phyloP scores from a whole-genome alignment of 2,888 invertebrate species.

The Tupiocoris notatus region DNA sequence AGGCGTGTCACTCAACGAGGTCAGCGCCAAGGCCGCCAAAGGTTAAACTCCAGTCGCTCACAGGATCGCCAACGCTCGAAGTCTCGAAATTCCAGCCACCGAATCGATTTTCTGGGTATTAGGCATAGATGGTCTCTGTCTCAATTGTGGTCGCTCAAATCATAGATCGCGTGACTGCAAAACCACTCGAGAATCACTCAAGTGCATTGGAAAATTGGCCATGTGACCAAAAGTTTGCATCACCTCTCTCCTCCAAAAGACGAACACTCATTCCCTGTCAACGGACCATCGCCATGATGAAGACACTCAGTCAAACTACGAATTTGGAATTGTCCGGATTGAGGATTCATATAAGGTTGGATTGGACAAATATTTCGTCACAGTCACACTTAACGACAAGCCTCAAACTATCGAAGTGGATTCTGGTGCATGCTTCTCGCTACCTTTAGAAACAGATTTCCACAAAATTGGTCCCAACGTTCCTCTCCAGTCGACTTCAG shows the following conservation, averaged over 20 bases:
- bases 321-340: constrained; percentile 7
- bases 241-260: constrained; percentile 13
- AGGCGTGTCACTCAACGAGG: background rate
- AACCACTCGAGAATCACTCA: constrained; percentile 8
- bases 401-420: constrained; percentile 37
- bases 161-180: constrained; percentile 19
- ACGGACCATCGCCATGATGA: background rate
- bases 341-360: constrained; percentile 35
- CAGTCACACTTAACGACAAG: constrained; percentile 32
- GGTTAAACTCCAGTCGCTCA: background rate
- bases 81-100: constrained; percentile 3
- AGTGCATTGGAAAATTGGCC: constrained; percentile 23
- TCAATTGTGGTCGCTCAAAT: constrained; percentile 19
- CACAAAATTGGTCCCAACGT: constrained; percentile 25
- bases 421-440: constrained; percentile 29
- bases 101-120: constrained; percentile 10
- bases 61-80: background rate
- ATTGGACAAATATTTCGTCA: constrained; percentile 32
- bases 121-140: constrained; percentile 25
- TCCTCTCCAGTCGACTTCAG: constrained; percentile 25
- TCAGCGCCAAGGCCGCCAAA: background rate
- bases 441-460: constrained; percentile 33
- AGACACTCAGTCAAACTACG: background rate
- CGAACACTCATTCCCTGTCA: constrained; percentile 20
- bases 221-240: constrained; percentile 27